Evolutionary conservation across 2,113 vertebrate species (phyloP).

Genomic region (Falcunculus frontatus): DNA sequence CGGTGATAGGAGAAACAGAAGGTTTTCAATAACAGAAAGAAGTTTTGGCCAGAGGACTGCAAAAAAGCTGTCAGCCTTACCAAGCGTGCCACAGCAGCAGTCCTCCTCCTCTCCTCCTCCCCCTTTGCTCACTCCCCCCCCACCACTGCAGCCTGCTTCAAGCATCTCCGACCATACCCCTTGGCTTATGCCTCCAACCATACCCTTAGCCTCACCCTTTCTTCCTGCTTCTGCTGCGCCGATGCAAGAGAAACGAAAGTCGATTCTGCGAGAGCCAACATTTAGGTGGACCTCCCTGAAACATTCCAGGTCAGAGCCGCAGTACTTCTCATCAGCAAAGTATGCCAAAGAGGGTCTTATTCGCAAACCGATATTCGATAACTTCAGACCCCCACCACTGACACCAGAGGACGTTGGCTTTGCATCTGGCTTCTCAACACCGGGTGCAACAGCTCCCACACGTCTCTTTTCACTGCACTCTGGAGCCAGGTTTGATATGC

Average conservation of each 20-base stretch:
- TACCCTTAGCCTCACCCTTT: conserved; percentile 81
- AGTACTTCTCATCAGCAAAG: conserved; percentile 97
- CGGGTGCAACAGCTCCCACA: conserved; percentile 70
- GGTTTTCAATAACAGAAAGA: conserved; percentile 76
- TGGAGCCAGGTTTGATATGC: conserved; percentile 83
- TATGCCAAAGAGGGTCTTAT: conserved; percentile 99
- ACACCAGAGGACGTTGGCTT: conserved; percentile 94
- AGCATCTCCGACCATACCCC: conserved; percentile 85
- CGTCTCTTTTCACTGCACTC: conserved; percentile 87
- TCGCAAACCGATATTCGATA: conserved; percentile 96
- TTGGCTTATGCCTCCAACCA: conserved; percentile 90
- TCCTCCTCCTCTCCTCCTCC: conserved; percentile 92
- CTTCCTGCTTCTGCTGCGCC: conserved; percentile 79
- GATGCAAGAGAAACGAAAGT: conserved; percentile 89
- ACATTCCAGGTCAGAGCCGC: conserved; percentile 85
- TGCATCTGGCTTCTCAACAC: conserved; percentile 74
- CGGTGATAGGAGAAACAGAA: conserved; percentile 75
- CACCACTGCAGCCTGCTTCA: conserved; percentile 75
- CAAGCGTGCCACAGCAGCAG: conserved; percentile 77
- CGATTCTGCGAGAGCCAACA: conserved; percentile 91
- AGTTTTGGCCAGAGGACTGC: conserved; percentile 80
- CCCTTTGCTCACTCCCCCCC: conserved; percentile 84
- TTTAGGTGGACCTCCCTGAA: conserved; percentile 94
- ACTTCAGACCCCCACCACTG: conserved; percentile 94
- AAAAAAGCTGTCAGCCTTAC: conserved; percentile 82